Evolutionary conservation across 2,888 invertebrate genomes (phyloP).

Genomic region (Cheilosia impressa): DNA sequence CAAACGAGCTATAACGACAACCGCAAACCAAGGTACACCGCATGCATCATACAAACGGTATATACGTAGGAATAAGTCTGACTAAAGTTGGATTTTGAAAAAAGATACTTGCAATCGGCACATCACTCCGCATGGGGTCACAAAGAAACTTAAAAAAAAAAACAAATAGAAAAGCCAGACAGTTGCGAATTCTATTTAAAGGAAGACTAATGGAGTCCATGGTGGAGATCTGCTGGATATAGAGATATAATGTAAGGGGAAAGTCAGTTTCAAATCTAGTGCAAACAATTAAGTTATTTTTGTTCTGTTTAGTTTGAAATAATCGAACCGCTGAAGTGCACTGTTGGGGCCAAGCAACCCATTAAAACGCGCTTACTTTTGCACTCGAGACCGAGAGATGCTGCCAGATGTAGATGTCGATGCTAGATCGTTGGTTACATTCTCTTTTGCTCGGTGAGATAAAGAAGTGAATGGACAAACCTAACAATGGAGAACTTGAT

Average conservation of each 20-base stretch:
- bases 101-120: slow-evolving; percentile 1
- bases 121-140: slow-evolving; percentile 26
- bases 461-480: slow-evolving; percentile 14
- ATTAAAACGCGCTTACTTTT: slow-evolving; percentile 24
- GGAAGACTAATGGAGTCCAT: background rate
- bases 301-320: slow-evolving; percentile 6
- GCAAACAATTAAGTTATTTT: slow-evolving; percentile 36
- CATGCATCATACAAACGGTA: no score
- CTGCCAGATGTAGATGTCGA: background rate
- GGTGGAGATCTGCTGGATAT: background rate
- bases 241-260: background rate
- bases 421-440: slow-evolving; percentile 14
- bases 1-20: background rate
- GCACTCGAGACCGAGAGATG: background rate
- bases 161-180: background rate
- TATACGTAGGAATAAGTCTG: background rate
- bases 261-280: slow-evolving; percentile 27
- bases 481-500: background rate
- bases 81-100: slow-evolving; percentile 7
- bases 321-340: slow-evolving; percentile 36
- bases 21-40: slow-evolving; percentile 9
- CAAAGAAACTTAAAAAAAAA: background rate
- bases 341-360: slow-evolving; percentile 17
- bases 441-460: slow-evolving; percentile 18
- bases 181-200: slow-evolving; percentile 36